Conservation (phyloP, 1,140 invertebrate genomes). For the Drusus annulatus region DNA sequence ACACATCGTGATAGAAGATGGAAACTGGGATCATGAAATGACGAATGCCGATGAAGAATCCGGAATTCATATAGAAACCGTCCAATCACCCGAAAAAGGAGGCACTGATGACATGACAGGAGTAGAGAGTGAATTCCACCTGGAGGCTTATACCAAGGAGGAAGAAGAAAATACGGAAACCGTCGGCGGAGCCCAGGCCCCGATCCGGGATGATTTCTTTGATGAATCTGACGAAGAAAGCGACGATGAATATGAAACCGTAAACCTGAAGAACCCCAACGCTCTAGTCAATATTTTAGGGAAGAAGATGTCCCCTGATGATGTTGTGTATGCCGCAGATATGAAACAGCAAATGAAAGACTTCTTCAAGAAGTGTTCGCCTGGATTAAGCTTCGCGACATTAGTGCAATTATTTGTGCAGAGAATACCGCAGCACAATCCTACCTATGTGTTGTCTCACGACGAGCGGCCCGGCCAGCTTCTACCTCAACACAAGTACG, state of each 20-base stretch:
- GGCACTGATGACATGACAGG: conserved; percentile 4
- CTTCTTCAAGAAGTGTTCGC: conserved; percentile 36
- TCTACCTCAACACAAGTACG: conserved; percentile 8
- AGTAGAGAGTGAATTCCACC: conserved; percentile 34
- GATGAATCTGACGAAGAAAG: conserved; percentile 37
- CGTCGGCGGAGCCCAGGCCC: neutral
- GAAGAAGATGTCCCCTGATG: neutral
- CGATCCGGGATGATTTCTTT: conserved; percentile 7
- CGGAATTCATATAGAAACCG: conserved; percentile 13
- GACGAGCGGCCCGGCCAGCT: conserved; percentile 15
- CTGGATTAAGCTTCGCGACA: conserved; percentile 17
- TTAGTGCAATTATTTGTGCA: conserved; percentile 39
- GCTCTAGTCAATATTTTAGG: conserved; percentile 23
- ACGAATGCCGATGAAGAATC: conserved; percentile 21
- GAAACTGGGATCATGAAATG: conserved; percentile 29
- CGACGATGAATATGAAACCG: conserved; percentile 14
- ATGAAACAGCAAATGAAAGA: conserved; percentile 47
- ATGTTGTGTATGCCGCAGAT: conserved; percentile 6
- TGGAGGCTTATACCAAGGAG: conserved; percentile 25
- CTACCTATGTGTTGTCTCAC: conserved; percentile 35
- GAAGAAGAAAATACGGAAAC: conserved; percentile 17
- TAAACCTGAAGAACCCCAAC: conserved; percentile 8
- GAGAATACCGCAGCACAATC: conserved; percentile 5
- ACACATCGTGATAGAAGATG: conserved; percentile 26
- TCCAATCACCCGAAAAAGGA: neutral